A percentile compares a stretch with the other conserved stretches of the same genome.
Evolutionary conservation across 2,888 invertebrate species (phyloP).

Genomic region (Pandemis cinnamomeana): DNA sequence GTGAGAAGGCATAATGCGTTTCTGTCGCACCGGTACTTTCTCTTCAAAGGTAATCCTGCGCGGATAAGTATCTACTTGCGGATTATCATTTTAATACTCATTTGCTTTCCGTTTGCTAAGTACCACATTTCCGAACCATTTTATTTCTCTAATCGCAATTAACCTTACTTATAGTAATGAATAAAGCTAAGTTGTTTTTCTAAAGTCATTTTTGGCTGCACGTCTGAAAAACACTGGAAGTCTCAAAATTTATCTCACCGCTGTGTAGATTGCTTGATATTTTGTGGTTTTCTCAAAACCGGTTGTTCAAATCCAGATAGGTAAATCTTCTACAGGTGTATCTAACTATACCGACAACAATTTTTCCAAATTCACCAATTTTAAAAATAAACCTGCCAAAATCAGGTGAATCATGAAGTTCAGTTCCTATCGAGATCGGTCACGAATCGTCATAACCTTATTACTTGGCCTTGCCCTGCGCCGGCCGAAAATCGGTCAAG

Average conservation of each 20-base stretch:
- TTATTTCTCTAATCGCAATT: too few relatives aligned
- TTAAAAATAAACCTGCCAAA: neutral
- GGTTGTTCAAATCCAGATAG: too few relatives aligned
- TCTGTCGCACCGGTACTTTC: conserved; percentile 5
- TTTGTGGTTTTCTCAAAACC: too few relatives aligned
- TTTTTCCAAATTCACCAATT: neutral
- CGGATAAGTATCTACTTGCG: neutral
- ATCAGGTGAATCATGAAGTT: neutral
- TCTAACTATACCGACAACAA: too few relatives aligned
- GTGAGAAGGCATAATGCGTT: conserved; percentile 21
- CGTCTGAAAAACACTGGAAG: too few relatives aligned
- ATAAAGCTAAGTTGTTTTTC: too few relatives aligned
- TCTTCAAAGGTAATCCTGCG: conserved; percentile 3
- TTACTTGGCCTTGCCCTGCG: conserved; percentile 22
- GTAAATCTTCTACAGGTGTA: too few relatives aligned
- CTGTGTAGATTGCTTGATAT: too few relatives aligned
- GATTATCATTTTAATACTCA: neutral
- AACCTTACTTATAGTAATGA: too few relatives aligned
- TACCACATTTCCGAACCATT: neutral
- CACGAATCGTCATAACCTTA: conserved; percentile 27
- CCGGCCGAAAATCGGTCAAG: conserved; percentile 35
- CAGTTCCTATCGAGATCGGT: conserved; percentile 12
- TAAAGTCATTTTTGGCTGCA: too few relatives aligned
- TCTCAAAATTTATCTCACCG: too few relatives aligned
- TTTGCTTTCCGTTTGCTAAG: neutral